phyloP scores from a whole-genome alignment of 2,888 invertebrate genomes.

The Harpalus rufipes region DNA sequence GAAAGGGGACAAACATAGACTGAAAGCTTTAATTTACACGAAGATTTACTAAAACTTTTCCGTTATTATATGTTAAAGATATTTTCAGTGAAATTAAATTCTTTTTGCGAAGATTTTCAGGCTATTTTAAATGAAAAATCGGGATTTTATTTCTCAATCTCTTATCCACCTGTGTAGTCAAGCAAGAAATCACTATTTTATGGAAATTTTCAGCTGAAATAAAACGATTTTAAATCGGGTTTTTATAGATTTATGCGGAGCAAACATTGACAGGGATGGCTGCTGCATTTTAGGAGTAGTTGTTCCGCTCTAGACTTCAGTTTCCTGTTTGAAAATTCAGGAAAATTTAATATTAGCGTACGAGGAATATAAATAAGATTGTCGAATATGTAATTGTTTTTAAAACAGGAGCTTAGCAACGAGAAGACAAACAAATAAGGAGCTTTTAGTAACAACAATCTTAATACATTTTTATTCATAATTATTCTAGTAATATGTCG shows the following conservation, averaged over 20 bases:
- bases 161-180: slow-evolving; percentile 26
- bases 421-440: too few relatives aligned
- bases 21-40: neutral
- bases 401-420: too few relatives aligned
- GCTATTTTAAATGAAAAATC: slow-evolving; percentile 27
- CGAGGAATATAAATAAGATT: too few relatives aligned
- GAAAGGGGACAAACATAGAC: neutral
- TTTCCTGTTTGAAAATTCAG: neutral
- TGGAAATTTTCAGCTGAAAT: slow-evolving; percentile 27
- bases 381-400: too few relatives aligned
- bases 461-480: too few relatives aligned
- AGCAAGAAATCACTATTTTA: slow-evolving; percentile 29
- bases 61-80: neutral
- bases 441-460: too few relatives aligned
- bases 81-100: too few relatives aligned
- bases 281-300: neutral
- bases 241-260: slow-evolving; percentile 45
- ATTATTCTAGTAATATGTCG: too few relatives aligned
- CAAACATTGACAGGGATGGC: slow-evolving; percentile 1
- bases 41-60: neutral
- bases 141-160: slow-evolving; percentile 26
- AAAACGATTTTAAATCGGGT: slow-evolving; percentile 49
- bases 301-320: neutral
- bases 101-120: neutral
- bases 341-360: neutral